These are phyloP conservation scores for Microcebus griseorufus DNA, from an alignment of 2,113 vertebrate genomes.

Conservation along the genomic window DNA sequence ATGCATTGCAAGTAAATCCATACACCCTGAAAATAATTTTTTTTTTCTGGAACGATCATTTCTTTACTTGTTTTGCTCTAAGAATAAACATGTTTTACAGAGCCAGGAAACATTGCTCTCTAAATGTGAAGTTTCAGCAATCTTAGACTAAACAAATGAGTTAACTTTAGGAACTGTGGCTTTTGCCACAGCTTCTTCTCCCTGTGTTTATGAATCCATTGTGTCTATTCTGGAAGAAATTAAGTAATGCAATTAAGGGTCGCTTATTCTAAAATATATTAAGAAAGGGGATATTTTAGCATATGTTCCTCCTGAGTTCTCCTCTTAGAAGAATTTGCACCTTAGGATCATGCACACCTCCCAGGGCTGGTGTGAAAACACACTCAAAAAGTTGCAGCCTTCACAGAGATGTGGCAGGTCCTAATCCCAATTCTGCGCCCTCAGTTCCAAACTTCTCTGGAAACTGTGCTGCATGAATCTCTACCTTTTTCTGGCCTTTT, in stretches of 20 bases:
- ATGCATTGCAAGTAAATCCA: background rate
- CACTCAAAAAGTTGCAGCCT: background rate
- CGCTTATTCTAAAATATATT: background rate
- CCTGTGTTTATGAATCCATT: background rate
- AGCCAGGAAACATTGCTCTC: background rate
- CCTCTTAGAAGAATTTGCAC: background rate
- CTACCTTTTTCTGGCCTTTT: background rate
- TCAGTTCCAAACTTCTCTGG: background rate
- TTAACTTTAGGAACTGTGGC: conserved; percentile 24
- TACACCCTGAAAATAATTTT: background rate
- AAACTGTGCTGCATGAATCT: background rate
- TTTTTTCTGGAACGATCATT: background rate
- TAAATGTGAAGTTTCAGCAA: background rate
- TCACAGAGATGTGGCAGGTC: background rate
- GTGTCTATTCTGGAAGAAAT: conserved; percentile 5
- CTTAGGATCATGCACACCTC: background rate
- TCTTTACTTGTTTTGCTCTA: conserved; percentile 20
- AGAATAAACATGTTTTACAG: conserved; percentile 12
- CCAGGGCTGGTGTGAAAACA: background rate
- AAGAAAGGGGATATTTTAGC: background rate
- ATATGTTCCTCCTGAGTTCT: background rate
- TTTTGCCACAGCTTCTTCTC: conserved; percentile 5
- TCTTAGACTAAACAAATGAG: conserved; percentile 50
- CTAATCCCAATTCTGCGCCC: background rate
- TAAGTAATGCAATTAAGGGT: background rate